Conservation (phyloP, 2,888 invertebrate genomes). For the Nezara viridula region DNA sequence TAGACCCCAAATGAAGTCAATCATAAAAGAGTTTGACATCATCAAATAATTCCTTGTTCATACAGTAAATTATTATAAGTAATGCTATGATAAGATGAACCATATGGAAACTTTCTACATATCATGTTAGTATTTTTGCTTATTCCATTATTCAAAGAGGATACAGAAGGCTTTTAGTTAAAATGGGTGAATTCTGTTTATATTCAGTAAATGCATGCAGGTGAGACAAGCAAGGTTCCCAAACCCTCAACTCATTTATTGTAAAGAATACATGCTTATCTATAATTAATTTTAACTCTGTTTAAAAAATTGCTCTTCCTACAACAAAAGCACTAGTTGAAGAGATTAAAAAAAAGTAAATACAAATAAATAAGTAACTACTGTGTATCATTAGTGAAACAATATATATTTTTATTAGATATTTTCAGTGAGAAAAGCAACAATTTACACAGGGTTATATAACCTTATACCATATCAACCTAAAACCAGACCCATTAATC, state of each 20-base stretch:
- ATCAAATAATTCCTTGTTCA: too few species aligned
- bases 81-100: neutral
- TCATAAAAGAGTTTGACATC: too few species aligned
- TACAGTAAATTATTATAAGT: too few species aligned
- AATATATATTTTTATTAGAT: slow-evolving; percentile 14
- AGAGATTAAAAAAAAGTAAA: neutral
- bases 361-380: neutral
- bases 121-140: neutral
- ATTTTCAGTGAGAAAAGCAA: slow-evolving; percentile 37
- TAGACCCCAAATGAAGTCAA: neutral
- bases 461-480: slow-evolving; percentile 28
- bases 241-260: slow-evolving; percentile 40
- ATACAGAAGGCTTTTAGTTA: neutral
- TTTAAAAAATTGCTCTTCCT: slow-evolving; percentile 21
- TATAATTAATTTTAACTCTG: neutral
- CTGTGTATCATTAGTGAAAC: slow-evolving; percentile 1
- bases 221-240: slow-evolving; percentile 51
- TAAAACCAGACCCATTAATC: slow-evolving; percentile 35
- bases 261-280: slow-evolving; percentile 49
- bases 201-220: slow-evolving; percentile 50
- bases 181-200: neutral
- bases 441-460: slow-evolving; percentile 39
- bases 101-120: neutral
- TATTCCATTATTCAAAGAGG: neutral
- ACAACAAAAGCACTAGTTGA: slow-evolving; percentile 2